Conservation (phyloP, 2,797 vertebrate genomes). For the Falco naumanni region DNA sequence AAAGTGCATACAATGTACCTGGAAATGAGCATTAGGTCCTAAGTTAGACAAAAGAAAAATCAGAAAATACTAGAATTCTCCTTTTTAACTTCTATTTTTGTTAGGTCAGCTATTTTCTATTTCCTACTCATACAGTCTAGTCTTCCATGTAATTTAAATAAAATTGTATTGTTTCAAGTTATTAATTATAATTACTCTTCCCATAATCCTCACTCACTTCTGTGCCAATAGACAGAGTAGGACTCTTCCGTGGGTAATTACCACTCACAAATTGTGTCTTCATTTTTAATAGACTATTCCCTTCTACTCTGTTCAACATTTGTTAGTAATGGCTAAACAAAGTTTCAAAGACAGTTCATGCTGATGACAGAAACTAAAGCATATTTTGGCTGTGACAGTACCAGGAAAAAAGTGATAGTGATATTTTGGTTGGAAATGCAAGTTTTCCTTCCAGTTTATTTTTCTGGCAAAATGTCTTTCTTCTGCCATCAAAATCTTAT, state of each 20-base stretch:
- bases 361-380: background rate
- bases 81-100: background rate
- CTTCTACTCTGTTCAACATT: background rate
- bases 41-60: background rate
- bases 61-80: background rate
- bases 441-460: background rate
- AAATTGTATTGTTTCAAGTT: background rate
- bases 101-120: background rate
- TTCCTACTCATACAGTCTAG: background rate
- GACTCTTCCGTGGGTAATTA: background rate
- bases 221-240: background rate
- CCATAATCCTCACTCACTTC: background rate
- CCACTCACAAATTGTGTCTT: background rate
- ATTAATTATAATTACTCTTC: background rate
- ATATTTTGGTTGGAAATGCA: background rate
- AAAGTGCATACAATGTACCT: background rate
- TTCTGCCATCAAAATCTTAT: background rate
- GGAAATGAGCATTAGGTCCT: background rate
- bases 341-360: background rate
- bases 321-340: background rate
- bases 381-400: background rate
- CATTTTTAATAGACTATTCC: background rate
- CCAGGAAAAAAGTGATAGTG: background rate
- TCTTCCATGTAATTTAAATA: background rate
- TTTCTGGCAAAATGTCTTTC: background rate